Evolutionary conservation across 1,140 invertebrate genomes (phyloP).

Genomic region (Drosophila teissieri): DNA sequence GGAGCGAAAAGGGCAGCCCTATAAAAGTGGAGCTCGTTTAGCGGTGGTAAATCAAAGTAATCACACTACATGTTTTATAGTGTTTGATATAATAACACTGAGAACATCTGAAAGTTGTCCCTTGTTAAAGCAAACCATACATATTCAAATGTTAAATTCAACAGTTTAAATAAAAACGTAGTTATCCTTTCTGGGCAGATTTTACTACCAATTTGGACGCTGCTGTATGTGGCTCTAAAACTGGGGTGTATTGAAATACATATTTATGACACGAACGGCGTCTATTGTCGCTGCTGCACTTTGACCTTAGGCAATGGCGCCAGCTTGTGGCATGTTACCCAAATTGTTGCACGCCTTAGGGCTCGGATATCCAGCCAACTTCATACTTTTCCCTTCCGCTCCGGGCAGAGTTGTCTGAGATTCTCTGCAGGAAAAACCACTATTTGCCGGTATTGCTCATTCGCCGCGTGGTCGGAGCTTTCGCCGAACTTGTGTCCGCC

Average conservation of each 20-base stretch:
- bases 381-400: too few species aligned
- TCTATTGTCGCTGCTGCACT: slow-evolving; percentile 41
- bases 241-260: neutral
- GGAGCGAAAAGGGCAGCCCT: slow-evolving; percentile 3
- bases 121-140: too few species aligned
- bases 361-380: too few species aligned
- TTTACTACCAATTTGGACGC: neutral
- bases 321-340: slow-evolving; percentile 30
- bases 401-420: neutral
- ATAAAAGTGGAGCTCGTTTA: neutral
- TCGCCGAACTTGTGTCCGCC: slow-evolving; percentile 19
- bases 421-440: slow-evolving; percentile 1
- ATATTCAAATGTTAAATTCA: too few species aligned
- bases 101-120: too few species aligned
- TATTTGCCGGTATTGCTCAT: slow-evolving; percentile 35
- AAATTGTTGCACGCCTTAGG: slow-evolving; percentile 45
- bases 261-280: slow-evolving; percentile 42
- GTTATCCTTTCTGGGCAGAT: neutral
- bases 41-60: too few species aligned
- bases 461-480: slow-evolving; percentile 26
- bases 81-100: too few species aligned
- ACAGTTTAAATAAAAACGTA: too few species aligned
- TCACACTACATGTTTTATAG: too few species aligned
- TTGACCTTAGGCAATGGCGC: slow-evolving; percentile 56
- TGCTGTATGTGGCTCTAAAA: neutral